Base-by-base conservation (phyloP, 2,113 vertebrate genomes). In the Ictalurus punctatus region DNA sequence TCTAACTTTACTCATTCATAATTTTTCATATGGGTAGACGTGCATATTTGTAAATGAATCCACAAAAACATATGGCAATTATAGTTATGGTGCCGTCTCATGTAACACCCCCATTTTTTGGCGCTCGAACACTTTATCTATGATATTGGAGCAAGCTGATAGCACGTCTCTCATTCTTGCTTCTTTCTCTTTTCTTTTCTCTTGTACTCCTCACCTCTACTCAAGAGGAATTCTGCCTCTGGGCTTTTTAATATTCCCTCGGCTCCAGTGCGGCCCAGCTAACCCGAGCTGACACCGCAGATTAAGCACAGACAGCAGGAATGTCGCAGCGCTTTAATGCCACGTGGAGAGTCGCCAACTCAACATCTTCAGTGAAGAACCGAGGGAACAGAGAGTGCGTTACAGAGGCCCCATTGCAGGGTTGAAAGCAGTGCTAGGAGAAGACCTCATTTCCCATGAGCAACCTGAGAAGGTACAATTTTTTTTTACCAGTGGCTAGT, bases 251-350 rank as follows among this genome's bases (percentile, higher is more conserved):
- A 98, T 98, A 97, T 99, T 97, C 95, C 95, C 94, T 95, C 96
- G 95, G 96, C 96, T 96, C 86, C 73, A 76, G 96, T 96, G 96
- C 96, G 95, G 96, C 96, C 96, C 96, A 96, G 97, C 96, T 99
- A 99, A 99, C 97, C 96, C 97, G 96, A 97, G 96, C 97, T 99
- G 98, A 99, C 98, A 99, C 96, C 96, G 94, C 97, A 98, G 98
- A 99, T 99, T 99, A 99, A 96, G 96, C 94, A 95, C 97, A 99
- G 98, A 99, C 98, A 98, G 97, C 97, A 98, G 97, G 97, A 99
- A 99, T 99, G 97, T 97, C 93, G 95, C 92, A 95, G 96, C 95
- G 92, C 95, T 97, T 99, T 98, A 98, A 97, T 98, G 97, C 97
- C 96, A 96, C 94, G 95, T 98, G 97, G 97, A 98, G 95, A 94